phyloP scores from a whole-genome alignment of 2,888 invertebrate species.

The Drosophila macrospina region DNA sequence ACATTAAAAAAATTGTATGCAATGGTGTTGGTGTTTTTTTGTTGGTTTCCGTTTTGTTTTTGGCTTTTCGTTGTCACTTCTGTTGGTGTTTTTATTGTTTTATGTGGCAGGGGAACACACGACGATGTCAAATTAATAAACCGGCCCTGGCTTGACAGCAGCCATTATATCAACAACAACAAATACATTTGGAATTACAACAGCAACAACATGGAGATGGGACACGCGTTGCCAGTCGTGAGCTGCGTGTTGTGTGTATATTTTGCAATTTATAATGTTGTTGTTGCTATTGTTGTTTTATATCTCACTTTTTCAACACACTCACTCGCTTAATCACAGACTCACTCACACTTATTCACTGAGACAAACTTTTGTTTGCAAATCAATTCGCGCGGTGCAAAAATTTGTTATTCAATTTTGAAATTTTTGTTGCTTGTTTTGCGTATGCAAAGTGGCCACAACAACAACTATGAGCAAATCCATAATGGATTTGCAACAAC shows the following conservation, averaged over 20 bases:
- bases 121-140: conserved; percentile 76
- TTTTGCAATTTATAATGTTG: conserved; percentile 53
- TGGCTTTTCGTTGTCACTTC: conserved; percentile 30
- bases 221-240: conserved; percentile 50
- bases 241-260: conserved; percentile 42
- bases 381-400: conserved; percentile 64
- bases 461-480: conserved; percentile 27
- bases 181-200: conserved; percentile 41
- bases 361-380: conserved; percentile 61
- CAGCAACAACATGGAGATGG: conserved; percentile 32
- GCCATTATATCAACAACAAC: conserved; percentile 33
- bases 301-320: conserved; percentile 45
- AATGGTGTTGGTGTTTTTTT: conserved; percentile 54
- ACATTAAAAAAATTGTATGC: conserved; percentile 65
- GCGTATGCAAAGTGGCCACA: conserved; percentile 53
- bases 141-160: conserved; percentile 66
- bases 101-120: conserved; percentile 55
- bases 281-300: conserved; percentile 34
- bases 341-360: conserved; percentile 33
- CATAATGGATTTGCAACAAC: conserved; percentile 44
- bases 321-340: conserved; percentile 13
- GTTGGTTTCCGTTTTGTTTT: conserved; percentile 71
- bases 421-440: conserved; percentile 50
- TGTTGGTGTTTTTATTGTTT: conserved; percentile 41
- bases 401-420: conserved; percentile 57